Evolutionary conservation across 2,797 vertebrate genomes (phyloP).

Genomic region (Sebastes minor): DNA sequence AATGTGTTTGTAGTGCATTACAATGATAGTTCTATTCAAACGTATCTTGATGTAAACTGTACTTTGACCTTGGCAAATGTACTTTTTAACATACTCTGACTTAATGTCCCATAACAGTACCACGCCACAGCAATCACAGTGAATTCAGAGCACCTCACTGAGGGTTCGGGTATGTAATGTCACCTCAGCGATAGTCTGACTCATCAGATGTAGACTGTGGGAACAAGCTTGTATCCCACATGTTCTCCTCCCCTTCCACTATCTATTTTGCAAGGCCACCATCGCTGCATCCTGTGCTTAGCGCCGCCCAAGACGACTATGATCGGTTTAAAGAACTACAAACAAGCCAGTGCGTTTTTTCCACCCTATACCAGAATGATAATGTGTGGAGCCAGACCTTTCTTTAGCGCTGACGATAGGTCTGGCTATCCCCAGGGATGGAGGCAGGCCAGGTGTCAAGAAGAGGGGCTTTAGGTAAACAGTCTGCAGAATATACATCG

Average conservation of each 20-base stretch:
- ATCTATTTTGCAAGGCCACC: not conserved
- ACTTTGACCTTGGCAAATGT: constrained; percentile 40
- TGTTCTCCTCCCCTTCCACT: not conserved
- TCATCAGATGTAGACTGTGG: not conserved
- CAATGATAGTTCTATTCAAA: not conserved
- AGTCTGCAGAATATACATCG: constrained; percentile 34
- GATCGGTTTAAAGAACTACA: not conserved
- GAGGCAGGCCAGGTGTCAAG: constrained; percentile 9
- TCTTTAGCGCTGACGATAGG: not conserved
- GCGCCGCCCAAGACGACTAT: not conserved
- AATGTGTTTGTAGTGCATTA: constrained; percentile 19
- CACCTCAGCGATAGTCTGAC: not conserved
- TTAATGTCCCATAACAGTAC: constrained; percentile 29
- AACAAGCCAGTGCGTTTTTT: not conserved
- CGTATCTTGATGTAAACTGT: constrained; percentile 11
- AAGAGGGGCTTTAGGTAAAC: constrained; percentile 11
- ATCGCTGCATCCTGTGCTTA: not conserved
- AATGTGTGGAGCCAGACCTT: not conserved
- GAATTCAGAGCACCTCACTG: not conserved
- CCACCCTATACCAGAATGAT: not conserved
- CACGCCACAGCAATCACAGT: constrained; percentile 40
- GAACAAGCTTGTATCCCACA: not conserved
- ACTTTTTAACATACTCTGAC: constrained; percentile 24
- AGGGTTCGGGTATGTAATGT: constrained; percentile 23
- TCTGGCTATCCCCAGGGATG: not conserved